These are phyloP conservation scores for Calephelis virginiensis DNA, from an alignment of 1,140 invertebrate genomes.

Conservation along the genomic window DNA sequence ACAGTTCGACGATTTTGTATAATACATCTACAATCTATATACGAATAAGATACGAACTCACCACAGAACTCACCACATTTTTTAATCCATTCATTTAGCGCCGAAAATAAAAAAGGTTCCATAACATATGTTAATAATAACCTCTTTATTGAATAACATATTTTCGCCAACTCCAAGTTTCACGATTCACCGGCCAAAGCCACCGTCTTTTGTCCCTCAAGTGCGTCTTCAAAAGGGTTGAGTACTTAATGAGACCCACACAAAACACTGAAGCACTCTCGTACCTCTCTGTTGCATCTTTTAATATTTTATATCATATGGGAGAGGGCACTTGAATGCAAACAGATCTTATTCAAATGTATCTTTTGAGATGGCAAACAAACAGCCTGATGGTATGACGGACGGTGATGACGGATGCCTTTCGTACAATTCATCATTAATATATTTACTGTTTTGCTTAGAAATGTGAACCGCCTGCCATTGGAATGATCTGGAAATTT, in stretches of 20 bases:
- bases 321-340: conserved; percentile 3
- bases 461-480: too few relatives aligned
- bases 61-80: too few relatives aligned
- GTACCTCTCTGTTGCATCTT: conserved; percentile 17
- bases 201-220: conserved; percentile 41
- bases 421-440: too few relatives aligned
- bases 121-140: conserved; percentile 9
- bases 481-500: too few relatives aligned
- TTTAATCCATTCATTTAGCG: too few relatives aligned
- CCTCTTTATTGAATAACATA: neutral
- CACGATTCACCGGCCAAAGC: conserved; percentile 29
- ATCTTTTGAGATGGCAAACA: conserved; percentile 3
- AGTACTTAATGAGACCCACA: conserved; percentile 31
- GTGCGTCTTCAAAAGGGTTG: conserved; percentile 31
- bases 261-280: conserved; percentile 23
- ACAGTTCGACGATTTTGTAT: too few relatives aligned
- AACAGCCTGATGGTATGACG: neutral
- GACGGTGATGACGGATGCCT: neutral
- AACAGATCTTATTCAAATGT: conserved; percentile 15
- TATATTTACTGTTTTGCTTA: neutral
- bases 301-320: conserved; percentile 13
- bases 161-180: conserved; percentile 9
- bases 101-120: neutral
- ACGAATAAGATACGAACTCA: too few relatives aligned
- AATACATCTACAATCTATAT: too few relatives aligned